Base-by-base conservation (phyloP, 2,113 vertebrate genomes). In the Spermophilus dauricus region DNA sequence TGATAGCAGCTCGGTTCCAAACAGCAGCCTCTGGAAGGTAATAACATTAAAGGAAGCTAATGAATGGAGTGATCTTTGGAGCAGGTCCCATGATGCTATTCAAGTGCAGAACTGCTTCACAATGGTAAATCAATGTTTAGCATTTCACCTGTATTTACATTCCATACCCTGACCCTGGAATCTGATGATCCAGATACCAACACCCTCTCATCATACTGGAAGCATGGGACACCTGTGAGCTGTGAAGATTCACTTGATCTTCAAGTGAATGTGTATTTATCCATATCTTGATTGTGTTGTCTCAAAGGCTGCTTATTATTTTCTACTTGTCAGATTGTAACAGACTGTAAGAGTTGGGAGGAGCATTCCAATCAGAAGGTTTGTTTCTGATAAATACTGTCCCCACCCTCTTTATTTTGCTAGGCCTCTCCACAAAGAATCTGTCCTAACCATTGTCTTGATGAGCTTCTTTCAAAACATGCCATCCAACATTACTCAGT, bases 271-370 rank as follows among this genome's bases (percentile, higher is more conserved):
- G 99, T 99, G 97, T 98, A 99, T 97, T 99, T 99, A 98, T 99
- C 99, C 99, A 99, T 97, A 99, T 99, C 99, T 99, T 99, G 96
- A 99, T 99, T 32, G 99, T 99, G 96, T 99, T 99, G 98, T 99
- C 99, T 97, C 99, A 97, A 96, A 99, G 98, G 96, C 99, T 99
- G 86, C 99, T 99, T 30, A 99, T 99, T 96, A 99, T 99, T 98
- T 99, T 99, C 98, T 99, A 99, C 98, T 99, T 99, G 96, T 45
- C 99, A 82, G 99, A 99, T 82, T 99, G 99, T 98, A 99, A 98
- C 99, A 99, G 98, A 45, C 42, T 45, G 42, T 45, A 99, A 87
- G 99, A 99, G 97, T 99, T 99, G 82, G 99, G 99, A 97, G 99
- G 99, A 0, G 98, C 98, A 94, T 98, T 98, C 80, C 42, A 45